Conservation (phyloP, 2,113 vertebrate species). For the Forbesichthys papilliferus region DNA sequence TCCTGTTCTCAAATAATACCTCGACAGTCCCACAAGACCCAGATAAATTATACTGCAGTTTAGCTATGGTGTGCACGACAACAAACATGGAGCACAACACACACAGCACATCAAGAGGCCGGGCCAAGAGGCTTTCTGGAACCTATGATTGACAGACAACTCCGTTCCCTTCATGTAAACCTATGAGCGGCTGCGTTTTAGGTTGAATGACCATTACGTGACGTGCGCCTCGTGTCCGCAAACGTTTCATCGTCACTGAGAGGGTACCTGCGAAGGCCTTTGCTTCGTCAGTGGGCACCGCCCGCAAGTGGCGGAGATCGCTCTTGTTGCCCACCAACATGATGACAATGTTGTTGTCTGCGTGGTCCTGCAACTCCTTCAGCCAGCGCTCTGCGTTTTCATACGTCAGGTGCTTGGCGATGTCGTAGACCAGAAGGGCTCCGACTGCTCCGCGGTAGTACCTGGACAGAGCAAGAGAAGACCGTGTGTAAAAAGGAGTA, state of each 20-base stretch:
- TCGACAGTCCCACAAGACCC: not conserved
- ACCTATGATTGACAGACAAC: not conserved
- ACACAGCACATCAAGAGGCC: not conserved
- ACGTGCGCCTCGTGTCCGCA: no score
- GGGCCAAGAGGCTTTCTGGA: not conserved
- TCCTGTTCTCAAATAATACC: slow-evolving; percentile 9
- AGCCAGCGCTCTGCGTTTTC: slow-evolving; percentile 87
- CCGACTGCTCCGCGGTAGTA: slow-evolving; percentile 86
- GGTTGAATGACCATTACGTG: no score
- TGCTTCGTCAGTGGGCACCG: slow-evolving; percentile 83
- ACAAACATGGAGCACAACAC: no score
- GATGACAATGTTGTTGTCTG: slow-evolving; percentile 85
- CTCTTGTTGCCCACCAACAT: slow-evolving; percentile 90
- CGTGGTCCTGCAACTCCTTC: slow-evolving; percentile 87
- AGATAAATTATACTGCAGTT: not conserved
- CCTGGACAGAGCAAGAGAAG: slow-evolving; percentile 50
- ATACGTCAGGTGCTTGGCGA: slow-evolving; percentile 86
- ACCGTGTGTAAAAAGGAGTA: not conserved
- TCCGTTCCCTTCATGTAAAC: no score
- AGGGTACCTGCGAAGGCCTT: slow-evolving; percentile 79
- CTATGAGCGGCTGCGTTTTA: no score
- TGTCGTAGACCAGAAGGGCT: slow-evolving; percentile 85
- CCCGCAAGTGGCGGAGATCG: slow-evolving; percentile 81
- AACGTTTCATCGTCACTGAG: not conserved
- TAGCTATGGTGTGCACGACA: not conserved